phyloP scores from a whole-genome alignment of 2,797 vertebrate species.

The Typhlichthys subterraneus region DNA sequence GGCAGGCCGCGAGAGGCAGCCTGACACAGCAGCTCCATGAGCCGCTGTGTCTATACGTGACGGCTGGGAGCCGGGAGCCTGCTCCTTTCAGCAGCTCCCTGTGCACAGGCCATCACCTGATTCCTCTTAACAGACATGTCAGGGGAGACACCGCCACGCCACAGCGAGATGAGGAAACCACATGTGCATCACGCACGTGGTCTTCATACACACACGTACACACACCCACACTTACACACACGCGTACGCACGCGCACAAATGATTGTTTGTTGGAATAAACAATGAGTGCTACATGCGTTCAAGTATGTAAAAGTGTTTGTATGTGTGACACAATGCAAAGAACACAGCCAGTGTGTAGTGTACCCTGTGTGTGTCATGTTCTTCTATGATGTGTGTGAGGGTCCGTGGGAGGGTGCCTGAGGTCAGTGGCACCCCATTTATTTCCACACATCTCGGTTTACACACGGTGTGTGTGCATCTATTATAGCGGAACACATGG shows the following conservation, averaged over 20 bases:
- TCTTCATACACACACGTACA: conserved; percentile 10
- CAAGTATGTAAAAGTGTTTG: background rate
- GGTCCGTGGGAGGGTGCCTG: too few species aligned
- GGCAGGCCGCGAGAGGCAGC: conserved; percentile 8
- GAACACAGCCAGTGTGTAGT: too few species aligned
- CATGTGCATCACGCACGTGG: conserved; percentile 57
- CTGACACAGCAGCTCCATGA: conserved; percentile 17
- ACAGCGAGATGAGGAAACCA: conserved; percentile 67
- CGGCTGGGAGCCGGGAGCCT: conserved; percentile 23
- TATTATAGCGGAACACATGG: conserved; percentile 30
- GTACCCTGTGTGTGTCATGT: too few species aligned
- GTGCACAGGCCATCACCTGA: conserved; percentile 52
- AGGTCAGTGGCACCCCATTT: background rate
- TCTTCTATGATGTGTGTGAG: too few species aligned
- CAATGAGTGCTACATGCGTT: background rate
- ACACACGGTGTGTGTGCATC: conserved; percentile 22
- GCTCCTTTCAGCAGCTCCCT: conserved; percentile 57
- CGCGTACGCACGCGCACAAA: background rate
- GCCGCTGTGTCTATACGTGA: conserved; percentile 21
- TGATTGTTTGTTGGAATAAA: background rate
- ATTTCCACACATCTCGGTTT: conserved; percentile 36
- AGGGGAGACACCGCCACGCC: conserved; percentile 51
- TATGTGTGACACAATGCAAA: background rate
- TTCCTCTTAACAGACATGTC: conserved; percentile 67
- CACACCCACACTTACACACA: conserved; percentile 1